Base-by-base conservation (phyloP, 1,140 invertebrate genomes). In the Drosophila chauvacae region DNA sequence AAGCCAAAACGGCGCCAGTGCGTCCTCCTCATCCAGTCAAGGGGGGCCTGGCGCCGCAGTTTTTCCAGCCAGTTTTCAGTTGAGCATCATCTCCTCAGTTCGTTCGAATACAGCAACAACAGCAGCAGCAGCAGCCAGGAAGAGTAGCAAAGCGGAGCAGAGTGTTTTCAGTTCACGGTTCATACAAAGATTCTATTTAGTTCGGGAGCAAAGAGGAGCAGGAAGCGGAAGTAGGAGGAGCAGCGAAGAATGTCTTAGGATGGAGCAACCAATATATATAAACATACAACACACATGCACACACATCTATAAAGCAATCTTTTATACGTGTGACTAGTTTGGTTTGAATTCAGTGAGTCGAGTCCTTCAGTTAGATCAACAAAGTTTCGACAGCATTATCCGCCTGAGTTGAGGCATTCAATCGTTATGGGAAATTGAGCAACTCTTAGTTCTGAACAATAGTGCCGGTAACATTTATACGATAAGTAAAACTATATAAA, bases 381-480 rank as follows among this genome's bases (percentile, higher is more conserved):
- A 65, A 74, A 6, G 75, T 90, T 77, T 72, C 53, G 71, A 47
- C 50, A 63, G 18, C 58, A 78, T 84, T 90, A 39, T 55, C 5
- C n/a, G 50, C 33, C 55, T 35, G 37, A 56, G 69, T 80, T 77
- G 1, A 26, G 48, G 57, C 56, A 53, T 51, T 69, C 53, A 58
- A 70, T 53, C 39, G 41, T 77, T 60, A 39, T 55, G 35, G 6
- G 47, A 77, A 87, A 63, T 60, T 26, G 39, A 81, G 58, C 18
- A 48, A 58, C 35, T 55, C 60, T 73, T 13, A 79, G 80, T 91
- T 90, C 77, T 55, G 87, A 91, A 91, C 79, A 91, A 91, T 84
- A 91, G 84, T 91, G 84, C 84, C 81, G 90, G 80, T 74, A 86
- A 91, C 75, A 91, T 91, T 88, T 62, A 75, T 62, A 51, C 78